A percentile compares a stretch with the other conserved stretches of the same genome.
Evolutionary conservation across 1,140 invertebrate genomes (phyloP).

Genomic region (Nixonia krombeini): DNA sequence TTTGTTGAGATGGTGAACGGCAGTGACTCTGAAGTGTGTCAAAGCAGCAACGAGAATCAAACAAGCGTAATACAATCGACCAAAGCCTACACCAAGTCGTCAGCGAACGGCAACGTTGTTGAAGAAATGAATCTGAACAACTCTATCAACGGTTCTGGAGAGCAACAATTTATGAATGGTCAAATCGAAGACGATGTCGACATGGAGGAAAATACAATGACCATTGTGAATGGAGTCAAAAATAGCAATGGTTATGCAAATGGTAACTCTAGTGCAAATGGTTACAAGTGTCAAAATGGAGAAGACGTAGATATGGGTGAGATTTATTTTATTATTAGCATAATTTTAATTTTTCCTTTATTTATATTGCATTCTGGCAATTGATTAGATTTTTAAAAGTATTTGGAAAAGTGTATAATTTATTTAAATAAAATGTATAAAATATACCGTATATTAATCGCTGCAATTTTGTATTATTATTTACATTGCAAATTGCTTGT

Average conservation of each 20-base stretch:
- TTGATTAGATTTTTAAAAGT: slow-evolving; percentile 10
- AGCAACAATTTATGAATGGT: slow-evolving; percentile 65
- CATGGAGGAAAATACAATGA: slow-evolving; percentile 65
- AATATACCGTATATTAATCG: too few relatives aligned
- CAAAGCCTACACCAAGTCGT: slow-evolving; percentile 75
- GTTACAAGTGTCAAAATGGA: slow-evolving; percentile 70
- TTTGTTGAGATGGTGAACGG: slow-evolving; percentile 97
- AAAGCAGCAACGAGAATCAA: slow-evolving; percentile 73
- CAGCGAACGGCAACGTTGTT: slow-evolving; percentile 67
- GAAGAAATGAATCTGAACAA: slow-evolving; percentile 69
- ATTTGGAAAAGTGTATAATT: too few relatives aligned
- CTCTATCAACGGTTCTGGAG: slow-evolving; percentile 58
- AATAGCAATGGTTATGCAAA: slow-evolving; percentile 77
- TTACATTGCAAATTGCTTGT: too few relatives aligned
- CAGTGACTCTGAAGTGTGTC: slow-evolving; percentile 80
- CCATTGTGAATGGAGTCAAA: slow-evolving; percentile 59
- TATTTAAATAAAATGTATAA: too few relatives aligned
- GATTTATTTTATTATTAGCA: slow-evolving; percentile 12
- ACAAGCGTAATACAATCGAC: slow-evolving; percentile 83
- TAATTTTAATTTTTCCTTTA: slow-evolving; percentile 15
- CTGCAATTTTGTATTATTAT: too few relatives aligned
- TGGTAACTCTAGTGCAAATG: slow-evolving; percentile 72
- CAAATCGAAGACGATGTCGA: slow-evolving; percentile 69
- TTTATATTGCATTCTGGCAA: slow-evolving; percentile 19
- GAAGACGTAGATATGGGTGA: slow-evolving; percentile 79